These are phyloP conservation scores for Eolophus roseicapilla DNA, from an alignment of 2,113 vertebrate genomes.

Conservation along the genomic window DNA sequence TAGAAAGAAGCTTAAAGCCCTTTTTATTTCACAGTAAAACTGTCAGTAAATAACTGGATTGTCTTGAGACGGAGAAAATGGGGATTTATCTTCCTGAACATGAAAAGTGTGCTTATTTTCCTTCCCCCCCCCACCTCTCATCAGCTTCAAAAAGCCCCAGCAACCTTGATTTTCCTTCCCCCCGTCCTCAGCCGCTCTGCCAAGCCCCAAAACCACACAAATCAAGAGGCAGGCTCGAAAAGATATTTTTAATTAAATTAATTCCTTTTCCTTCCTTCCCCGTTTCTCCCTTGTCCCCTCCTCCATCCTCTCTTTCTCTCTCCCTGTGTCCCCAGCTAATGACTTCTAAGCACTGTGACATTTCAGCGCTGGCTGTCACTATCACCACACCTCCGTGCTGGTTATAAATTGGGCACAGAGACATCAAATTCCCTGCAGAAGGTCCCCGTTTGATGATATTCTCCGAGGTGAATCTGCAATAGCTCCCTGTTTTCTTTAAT, in stretches of 20 bases:
- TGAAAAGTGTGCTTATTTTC: constrained; percentile 64
- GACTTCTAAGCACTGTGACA: constrained; percentile 68
- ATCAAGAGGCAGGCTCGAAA: constrained; percentile 64
- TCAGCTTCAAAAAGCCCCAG: constrained; percentile 65
- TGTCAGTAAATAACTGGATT: constrained; percentile 71
- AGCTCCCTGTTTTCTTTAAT: constrained; percentile 59
- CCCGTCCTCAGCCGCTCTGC: constrained; percentile 54
- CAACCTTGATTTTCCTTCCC: constrained; percentile 67
- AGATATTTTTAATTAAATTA: constrained; percentile 73
- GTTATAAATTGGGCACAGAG: constrained; percentile 39
- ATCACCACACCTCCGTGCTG: constrained; percentile 50
- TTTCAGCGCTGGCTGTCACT: constrained; percentile 68
- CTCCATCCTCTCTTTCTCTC: constrained; percentile 27
- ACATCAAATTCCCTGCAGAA: constrained; percentile 3
- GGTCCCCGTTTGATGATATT: constrained; percentile 41
- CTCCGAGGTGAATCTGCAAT: constrained; percentile 43
- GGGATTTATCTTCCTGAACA: constrained; percentile 64
- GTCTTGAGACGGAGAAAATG: constrained; percentile 68
- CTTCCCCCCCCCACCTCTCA: background rate
- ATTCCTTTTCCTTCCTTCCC: constrained; percentile 47
- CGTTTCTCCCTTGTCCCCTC: constrained; percentile 26
- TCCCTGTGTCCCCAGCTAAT: constrained; percentile 51
- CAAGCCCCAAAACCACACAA: constrained; percentile 66
- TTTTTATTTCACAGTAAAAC: constrained; percentile 68
- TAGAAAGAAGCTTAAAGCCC: constrained; percentile 70